These are phyloP conservation scores for Craterocephalus amniculus DNA, from an alignment of 2,797 vertebrate species.

Conservation along the genomic window DNA sequence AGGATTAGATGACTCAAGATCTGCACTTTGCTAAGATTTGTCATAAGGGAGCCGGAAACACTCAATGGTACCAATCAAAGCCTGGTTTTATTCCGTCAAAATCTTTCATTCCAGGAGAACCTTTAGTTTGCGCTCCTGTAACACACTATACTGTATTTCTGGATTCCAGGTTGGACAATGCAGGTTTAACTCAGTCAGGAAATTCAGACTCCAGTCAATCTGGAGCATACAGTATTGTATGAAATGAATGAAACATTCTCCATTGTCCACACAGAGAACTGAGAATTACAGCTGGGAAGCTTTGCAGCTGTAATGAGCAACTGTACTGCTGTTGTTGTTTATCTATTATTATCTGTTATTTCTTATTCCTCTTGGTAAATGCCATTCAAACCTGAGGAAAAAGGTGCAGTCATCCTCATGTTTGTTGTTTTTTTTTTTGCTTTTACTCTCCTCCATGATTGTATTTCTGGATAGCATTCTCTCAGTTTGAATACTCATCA, in stretches of 20 bases:
- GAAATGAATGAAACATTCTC: slow-evolving; percentile 55
- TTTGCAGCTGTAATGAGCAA: slow-evolving; percentile 45
- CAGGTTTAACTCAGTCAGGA: slow-evolving; percentile 49
- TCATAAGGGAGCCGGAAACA: slow-evolving; percentile 49
- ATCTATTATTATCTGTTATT: slow-evolving; percentile 61
- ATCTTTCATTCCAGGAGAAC: slow-evolving; percentile 19
- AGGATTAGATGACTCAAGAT: slow-evolving; percentile 67
- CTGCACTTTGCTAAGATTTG: slow-evolving; percentile 47
- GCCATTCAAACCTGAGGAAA: slow-evolving; percentile 49
- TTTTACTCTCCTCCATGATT: slow-evolving; percentile 19
- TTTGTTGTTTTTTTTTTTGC: slow-evolving; percentile 33
- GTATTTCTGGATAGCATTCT: slow-evolving; percentile 27
- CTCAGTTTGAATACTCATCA: slow-evolving; percentile 27
- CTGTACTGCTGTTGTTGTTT: slow-evolving; percentile 38
- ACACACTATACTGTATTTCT: slow-evolving; percentile 17
- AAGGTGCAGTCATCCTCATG: slow-evolving; percentile 51
- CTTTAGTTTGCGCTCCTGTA: slow-evolving; percentile 16
- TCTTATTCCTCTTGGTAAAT: slow-evolving; percentile 45
- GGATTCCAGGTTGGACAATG: slow-evolving; percentile 14
- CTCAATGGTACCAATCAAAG: slow-evolving; percentile 10
- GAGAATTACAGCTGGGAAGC: slow-evolving; percentile 54
- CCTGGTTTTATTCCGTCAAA: slow-evolving; percentile 16
- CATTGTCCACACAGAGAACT: slow-evolving; percentile 45
- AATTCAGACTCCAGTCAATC: slow-evolving; percentile 48
- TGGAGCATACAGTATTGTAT: too few species aligned